Conservation (phyloP, 2,888 invertebrate species). For the Luperina nickerlii region DNA sequence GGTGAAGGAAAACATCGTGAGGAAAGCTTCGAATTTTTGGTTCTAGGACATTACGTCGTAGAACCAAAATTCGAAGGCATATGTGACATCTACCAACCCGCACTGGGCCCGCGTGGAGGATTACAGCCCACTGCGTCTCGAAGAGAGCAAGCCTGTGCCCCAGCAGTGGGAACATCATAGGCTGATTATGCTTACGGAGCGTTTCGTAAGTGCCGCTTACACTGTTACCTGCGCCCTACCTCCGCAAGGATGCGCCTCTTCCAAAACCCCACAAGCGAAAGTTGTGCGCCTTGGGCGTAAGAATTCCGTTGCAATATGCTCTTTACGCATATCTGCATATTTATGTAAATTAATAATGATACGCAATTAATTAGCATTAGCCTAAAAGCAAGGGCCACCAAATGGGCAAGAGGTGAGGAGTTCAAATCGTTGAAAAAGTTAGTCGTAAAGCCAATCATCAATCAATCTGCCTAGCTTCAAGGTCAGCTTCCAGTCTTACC, state of each 20-base stretch:
- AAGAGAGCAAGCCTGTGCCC: too few relatives aligned
- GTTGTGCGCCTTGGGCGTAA: slow-evolving; percentile 62
- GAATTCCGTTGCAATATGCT: slow-evolving; percentile 37
- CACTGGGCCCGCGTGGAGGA: too few relatives aligned
- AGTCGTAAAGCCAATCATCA: not conserved
- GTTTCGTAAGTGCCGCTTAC: not conserved
- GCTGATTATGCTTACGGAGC: too few relatives aligned
- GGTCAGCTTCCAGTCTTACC: not conserved
- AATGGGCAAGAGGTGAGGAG: not conserved
- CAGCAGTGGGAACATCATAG: too few relatives aligned
- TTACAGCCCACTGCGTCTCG: too few relatives aligned
- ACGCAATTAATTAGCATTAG: not conserved
- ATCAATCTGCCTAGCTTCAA: not conserved
- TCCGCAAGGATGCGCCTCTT: slow-evolving; percentile 51
- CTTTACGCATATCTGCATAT: slow-evolving; percentile 15
- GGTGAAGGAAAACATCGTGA: too few relatives aligned
- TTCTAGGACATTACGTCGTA: too few relatives aligned
- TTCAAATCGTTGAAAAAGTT: not conserved
- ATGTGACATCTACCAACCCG: too few relatives aligned
- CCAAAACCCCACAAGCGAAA: slow-evolving; percentile 56
- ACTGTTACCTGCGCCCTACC: not conserved
- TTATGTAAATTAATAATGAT: slow-evolving; percentile 17
- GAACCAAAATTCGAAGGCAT: too few relatives aligned
- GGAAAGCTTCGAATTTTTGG: too few relatives aligned
- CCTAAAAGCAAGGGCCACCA: not conserved